Base-by-base conservation (phyloP, 2,888 invertebrate species). In the Mylabris sibirica region DNA sequence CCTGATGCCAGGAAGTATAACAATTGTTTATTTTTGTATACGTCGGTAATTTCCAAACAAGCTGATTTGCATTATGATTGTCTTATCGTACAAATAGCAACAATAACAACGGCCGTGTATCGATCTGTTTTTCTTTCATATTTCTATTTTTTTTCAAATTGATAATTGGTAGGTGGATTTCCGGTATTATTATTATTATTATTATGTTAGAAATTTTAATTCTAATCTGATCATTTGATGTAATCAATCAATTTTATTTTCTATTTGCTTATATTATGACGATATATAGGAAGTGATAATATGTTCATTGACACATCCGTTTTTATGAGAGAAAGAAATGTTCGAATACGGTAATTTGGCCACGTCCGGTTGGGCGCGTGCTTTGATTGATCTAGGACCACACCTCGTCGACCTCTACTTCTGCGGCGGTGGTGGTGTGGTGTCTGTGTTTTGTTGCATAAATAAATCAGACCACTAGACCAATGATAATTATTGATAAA, bases 341-440 rank as follows among this genome's bases (percentile, higher is more conserved):
- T 77, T 77, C 74, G 73, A 78, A 76, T 78, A 73, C 73, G 76
- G 75, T 74, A 74, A 77, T 81, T 79, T 78, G 77, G 75, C 76
- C 74, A 73, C 77, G 78, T 81, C 81, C 81, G 78, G 74, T 75
- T 77, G 78, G 79, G 79, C 75, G 79, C 77, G 79, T 78, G 79
- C 78, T 77, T 75, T 79, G 78, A 80, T 81, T 81, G 77, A 79
- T 79, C 72, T 6, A 14, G 41, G 70, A 71, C 72, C 77, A 72
- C 79, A 75, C 79, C 79, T 76, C 67, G 9, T 11, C 41, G 30
- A 3, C 30, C n/a, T n/a, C n/a, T 3, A 30, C 30, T 8, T 4
- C 8, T 1, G 30, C 30, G 30, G 30, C 8, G 30, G 30, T 30
- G 30, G 30, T 1, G 3, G 12, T 4, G 41, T n/a, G n/a, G 14